A percentile compares a stretch with the other conserved stretches of the same genome.
phyloP scores from a whole-genome alignment of 1,140 invertebrate species.

The Tyrophagus putrescentiae region DNA sequence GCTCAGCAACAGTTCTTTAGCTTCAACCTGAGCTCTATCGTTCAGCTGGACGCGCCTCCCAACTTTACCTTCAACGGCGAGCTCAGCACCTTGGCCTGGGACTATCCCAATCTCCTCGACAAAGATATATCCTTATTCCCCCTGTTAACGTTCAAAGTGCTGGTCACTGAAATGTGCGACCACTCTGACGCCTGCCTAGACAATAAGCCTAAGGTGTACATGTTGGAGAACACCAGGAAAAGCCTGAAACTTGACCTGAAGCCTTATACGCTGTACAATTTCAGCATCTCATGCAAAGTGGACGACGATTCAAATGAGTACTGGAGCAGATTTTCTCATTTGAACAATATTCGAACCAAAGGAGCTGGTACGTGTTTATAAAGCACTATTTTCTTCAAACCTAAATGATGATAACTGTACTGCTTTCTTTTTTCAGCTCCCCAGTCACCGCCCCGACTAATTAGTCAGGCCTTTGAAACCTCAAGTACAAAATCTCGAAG shows the following conservation, averaged over 20 bases:
- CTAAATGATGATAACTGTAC: background rate
- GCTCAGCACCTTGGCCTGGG: background rate
- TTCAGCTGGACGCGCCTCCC: background rate
- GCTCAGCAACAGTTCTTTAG: background rate
- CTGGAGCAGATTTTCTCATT: constrained; percentile 1
- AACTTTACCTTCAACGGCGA: background rate
- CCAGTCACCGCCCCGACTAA: background rate
- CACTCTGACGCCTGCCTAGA: too few relatives aligned
- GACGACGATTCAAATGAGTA: background rate
- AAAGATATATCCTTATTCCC: too few relatives aligned
- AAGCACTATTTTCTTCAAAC: background rate
- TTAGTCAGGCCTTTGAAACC: constrained; percentile 7
- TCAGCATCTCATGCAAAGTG: background rate
- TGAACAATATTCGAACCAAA: background rate
- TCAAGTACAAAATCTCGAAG: background rate
- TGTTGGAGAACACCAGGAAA: background rate
- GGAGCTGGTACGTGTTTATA: background rate
- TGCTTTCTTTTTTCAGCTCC: background rate
- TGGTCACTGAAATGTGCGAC: background rate
- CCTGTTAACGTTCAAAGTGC: background rate
- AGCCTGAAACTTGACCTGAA: background rate
- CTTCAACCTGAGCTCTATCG: background rate
- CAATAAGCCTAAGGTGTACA: background rate
- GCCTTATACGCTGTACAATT: background rate
- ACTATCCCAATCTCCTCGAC: background rate